A percentile compares a stretch with the other conserved stretches of the same genome.
Conservation (phyloP, 2,113 vertebrate genomes). For the Rhinolophus sinicus region DNA sequence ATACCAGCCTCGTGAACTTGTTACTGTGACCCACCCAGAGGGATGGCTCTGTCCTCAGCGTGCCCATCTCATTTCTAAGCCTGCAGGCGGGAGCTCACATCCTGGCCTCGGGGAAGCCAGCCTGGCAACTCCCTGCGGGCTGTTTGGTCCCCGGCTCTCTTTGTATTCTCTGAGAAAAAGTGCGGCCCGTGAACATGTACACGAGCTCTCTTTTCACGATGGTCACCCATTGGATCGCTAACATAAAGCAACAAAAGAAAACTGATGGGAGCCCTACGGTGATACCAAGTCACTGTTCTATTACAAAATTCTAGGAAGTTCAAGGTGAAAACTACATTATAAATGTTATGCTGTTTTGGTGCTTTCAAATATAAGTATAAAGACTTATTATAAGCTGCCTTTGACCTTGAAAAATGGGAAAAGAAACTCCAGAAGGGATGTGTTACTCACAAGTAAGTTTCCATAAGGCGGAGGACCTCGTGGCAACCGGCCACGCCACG, state of each 20-base stretch:
- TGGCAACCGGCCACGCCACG: background rate
- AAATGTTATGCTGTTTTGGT: background rate
- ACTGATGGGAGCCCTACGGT: background rate
- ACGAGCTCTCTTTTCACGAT: background rate
- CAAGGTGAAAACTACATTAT: background rate
- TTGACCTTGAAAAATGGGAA: background rate
- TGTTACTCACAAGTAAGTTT: background rate
- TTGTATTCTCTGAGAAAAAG: background rate
- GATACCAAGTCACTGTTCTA: background rate
- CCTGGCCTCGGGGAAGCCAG: background rate
- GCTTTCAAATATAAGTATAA: background rate
- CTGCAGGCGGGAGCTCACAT: background rate
- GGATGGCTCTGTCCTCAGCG: background rate
- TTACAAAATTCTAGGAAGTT: background rate
- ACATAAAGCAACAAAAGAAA: background rate
- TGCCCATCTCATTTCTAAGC: background rate
- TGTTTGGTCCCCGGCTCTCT: no score
- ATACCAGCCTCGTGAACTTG: background rate
- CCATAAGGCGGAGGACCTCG: background rate
- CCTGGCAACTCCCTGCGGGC: background rate
- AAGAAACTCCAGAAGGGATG: background rate
- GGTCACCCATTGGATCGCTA: background rate
- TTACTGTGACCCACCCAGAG: background rate
- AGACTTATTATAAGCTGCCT: background rate
- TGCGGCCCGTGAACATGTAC: background rate